phyloP scores from a whole-genome alignment of 2,888 invertebrate species.

The Hydrotaea cyrtoneurina region DNA sequence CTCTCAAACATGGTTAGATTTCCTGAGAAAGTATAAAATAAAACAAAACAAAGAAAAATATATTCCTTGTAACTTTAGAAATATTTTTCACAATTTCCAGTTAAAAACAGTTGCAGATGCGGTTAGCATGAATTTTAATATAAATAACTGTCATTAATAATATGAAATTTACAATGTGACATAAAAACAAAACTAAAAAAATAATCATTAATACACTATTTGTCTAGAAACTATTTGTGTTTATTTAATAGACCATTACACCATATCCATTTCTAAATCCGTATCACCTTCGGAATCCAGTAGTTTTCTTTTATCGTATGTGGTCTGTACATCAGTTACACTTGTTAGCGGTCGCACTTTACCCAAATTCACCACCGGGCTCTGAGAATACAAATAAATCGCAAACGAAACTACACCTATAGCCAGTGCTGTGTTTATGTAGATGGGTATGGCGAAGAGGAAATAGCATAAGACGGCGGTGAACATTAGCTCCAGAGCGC shows the following conservation, averaged over 20 bases:
- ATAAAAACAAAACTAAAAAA: constrained; percentile 8
- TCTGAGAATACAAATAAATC: constrained; percentile 92
- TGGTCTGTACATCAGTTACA: constrained; percentile 67
- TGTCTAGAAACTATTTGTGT: constrained; percentile 2
- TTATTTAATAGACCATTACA: constrained; percentile 68
- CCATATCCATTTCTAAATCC: constrained; percentile 77
- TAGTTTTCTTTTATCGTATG: constrained; percentile 72
- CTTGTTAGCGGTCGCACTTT: constrained; percentile 74
- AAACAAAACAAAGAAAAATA: neutral
- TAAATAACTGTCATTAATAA: too few relatives aligned
- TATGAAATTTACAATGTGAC: neutral
- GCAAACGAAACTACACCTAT: constrained; percentile 92
- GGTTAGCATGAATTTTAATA: too few relatives aligned
- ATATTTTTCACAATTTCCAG: too few relatives aligned
- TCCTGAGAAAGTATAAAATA: too few relatives aligned
- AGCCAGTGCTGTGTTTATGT: constrained; percentile 89
- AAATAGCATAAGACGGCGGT: constrained; percentile 94
- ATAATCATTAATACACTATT: neutral
- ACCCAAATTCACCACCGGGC: constrained; percentile 88
- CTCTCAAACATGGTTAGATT: too few relatives aligned
- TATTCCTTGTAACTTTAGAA: neutral
- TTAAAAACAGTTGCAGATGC: too few relatives aligned
- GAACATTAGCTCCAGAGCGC: constrained; percentile 94
- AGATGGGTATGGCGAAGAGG: constrained; percentile 92
- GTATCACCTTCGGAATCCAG: constrained; percentile 74